Percentiles rank a stretch among this genome's conserved stretches.
Conservation (phyloP, 1,140 invertebrate genomes). For the Temnothorax curvispinosus region DNA sequence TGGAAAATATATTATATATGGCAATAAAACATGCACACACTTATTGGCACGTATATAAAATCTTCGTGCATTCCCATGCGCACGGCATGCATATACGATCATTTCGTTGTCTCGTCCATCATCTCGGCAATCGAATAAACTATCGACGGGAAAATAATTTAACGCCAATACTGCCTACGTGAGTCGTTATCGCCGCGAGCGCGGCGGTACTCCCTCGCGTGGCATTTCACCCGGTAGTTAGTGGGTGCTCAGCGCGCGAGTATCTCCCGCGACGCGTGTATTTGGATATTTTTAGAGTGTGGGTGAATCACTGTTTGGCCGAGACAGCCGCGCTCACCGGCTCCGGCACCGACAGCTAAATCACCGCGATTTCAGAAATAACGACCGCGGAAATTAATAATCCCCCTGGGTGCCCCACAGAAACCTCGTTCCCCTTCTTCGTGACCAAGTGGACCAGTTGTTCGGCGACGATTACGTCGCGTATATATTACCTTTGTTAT, state of each 20-base stretch:
- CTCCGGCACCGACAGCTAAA: constrained; percentile 76
- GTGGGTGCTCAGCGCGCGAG: constrained; percentile 54
- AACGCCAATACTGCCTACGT: constrained; percentile 43
- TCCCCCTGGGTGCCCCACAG: neutral
- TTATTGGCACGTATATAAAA: constrained; percentile 6
- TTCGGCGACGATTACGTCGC: neutral
- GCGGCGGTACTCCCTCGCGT: constrained; percentile 45
- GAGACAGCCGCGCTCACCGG: constrained; percentile 62
- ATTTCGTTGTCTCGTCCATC: constrained; percentile 25
- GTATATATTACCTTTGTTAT: neutral
- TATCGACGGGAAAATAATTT: constrained; percentile 55
- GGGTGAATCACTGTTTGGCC: constrained; percentile 84
- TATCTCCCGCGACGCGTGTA: constrained; percentile 73
- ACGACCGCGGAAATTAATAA: constrained; percentile 82
- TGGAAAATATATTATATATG: constrained; percentile 21
- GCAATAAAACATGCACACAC: constrained; percentile 7
- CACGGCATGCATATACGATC: neutral
- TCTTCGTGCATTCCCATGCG: neutral
- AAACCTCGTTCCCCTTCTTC: neutral
- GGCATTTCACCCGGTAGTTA: constrained; percentile 65
- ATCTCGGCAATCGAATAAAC: constrained; percentile 42
- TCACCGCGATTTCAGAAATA: constrained; percentile 85
- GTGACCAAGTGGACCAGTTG: neutral
- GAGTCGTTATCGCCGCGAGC: constrained; percentile 40
- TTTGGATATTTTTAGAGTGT: constrained; percentile 83